A percentile compares a stretch with the other conserved stretches of the same genome.
Conservation (phyloP, 2,888 invertebrate species). For the Caenorhabditis panamensis region DNA sequence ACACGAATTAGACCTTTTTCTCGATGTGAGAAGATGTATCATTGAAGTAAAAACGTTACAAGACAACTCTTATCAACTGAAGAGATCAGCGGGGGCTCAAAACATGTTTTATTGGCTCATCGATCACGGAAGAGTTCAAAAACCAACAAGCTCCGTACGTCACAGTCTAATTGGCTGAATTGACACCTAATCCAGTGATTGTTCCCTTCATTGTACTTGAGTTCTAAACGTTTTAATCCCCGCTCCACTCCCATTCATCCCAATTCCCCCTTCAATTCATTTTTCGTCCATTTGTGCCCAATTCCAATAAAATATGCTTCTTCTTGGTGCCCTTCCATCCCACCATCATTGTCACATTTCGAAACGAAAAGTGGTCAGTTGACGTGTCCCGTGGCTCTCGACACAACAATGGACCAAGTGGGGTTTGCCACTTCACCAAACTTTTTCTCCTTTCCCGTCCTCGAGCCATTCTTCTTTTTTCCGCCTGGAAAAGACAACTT, state of each 20-base stretch:
- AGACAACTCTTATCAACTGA: too few species aligned
- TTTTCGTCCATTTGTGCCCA: slow-evolving; percentile 6
- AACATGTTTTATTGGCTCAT: too few species aligned
- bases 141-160: too few species aligned
- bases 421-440: slow-evolving; percentile 51
- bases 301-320: slow-evolving; percentile 49
- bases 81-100: too few species aligned
- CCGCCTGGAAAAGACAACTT: slow-evolving; percentile 26
- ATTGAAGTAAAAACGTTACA: too few species aligned
- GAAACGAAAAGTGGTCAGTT: slow-evolving; percentile 16
- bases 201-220: not conserved
- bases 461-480: slow-evolving; percentile 3
- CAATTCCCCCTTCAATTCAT: not conserved
- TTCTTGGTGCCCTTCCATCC: slow-evolving; percentile 33
- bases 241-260: not conserved
- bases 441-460: slow-evolving; percentile 28
- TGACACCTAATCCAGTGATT: not conserved
- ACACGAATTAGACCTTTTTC: not conserved
- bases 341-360: slow-evolving; percentile 51
- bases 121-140: too few species aligned
- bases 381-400: slow-evolving; percentile 19
- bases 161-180: too few species aligned
- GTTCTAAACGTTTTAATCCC: not conserved
- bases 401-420: slow-evolving; percentile 38
- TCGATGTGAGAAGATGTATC: too few species aligned